Base-by-base conservation (phyloP, 2,113 vertebrate species). In the Pongo pygmaeus region DNA sequence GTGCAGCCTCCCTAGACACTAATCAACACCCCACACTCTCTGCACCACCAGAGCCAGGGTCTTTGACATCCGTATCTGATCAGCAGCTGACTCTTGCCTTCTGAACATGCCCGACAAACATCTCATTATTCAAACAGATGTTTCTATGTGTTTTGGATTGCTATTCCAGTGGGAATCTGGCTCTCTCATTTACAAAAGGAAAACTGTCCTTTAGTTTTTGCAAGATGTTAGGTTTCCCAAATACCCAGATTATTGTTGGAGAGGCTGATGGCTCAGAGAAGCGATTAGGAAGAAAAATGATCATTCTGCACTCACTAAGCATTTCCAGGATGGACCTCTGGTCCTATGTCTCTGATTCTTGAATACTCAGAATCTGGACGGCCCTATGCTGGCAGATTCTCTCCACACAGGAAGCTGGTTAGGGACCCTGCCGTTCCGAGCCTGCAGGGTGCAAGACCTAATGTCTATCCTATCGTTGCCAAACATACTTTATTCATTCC, bases 51-150 rank as follows among this genome's bases (percentile, higher is more conserved):
- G 13, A 38, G 12, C 27, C 0, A 0, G 75, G 79, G 55, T 55
- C 72, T 30, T 57, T 30, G 8, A 1, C 12, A 1, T 16, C 72
- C 23, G 6, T 6, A 3, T 48, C 64, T 46, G 8, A 46, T 78
- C 74, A 20, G 46, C 40, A 52, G n/a, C 89, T 67, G 92, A 69
- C 80, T 90, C 85, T 20, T 61, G 87, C 79, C 91, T 90, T 48
- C n/a, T 3, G 79, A 92, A 64, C 55, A 18, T 0, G 22, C 57
- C 43, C 4, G 2, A 46, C 80, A 57, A 46, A 43, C 78, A 50
- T 87, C 92, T 86, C 96, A 72, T 96, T 94, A 77, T 79, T 74
- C 97, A 59, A 86, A 72, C 93, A 97, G 84, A 97, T 96, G 94
- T 93, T 98, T 83, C 95, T 83, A 70, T 74, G 69, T 48, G 84